These are phyloP conservation scores for Drosophila villosipedis DNA, from an alignment of 2,888 invertebrate genomes.

Conservation along the genomic window DNA sequence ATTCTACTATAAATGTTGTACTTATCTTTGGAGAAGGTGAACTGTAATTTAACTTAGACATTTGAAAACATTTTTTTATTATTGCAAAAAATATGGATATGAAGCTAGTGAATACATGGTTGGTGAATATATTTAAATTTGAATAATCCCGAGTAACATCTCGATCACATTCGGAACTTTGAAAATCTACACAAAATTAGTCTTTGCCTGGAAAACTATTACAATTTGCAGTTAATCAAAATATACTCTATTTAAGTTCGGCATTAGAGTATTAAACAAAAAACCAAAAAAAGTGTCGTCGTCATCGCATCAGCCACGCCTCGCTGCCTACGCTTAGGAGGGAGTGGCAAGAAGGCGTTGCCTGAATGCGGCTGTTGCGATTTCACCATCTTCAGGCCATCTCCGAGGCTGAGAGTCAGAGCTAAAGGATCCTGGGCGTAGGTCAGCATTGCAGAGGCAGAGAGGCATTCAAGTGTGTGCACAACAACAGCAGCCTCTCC, in stretches of 20 bases:
- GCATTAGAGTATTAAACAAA: not conserved
- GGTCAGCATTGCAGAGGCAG: slow-evolving; percentile 40
- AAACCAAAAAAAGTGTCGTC: slow-evolving; percentile 47
- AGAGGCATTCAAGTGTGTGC: slow-evolving; percentile 50
- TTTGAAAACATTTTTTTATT: not conserved
- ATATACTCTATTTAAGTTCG: not conserved
- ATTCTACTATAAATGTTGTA: no score
- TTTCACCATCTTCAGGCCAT: slow-evolving; percentile 36
- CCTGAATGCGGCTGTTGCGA: slow-evolving; percentile 74
- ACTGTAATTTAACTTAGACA: not conserved
- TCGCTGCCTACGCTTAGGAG: slow-evolving; percentile 36
- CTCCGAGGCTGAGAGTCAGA: not conserved
- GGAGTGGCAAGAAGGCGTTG: slow-evolving; percentile 62
- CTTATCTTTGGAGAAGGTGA: not conserved
- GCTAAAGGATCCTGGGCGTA: slow-evolving; percentile 21
- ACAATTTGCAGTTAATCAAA: not conserved
- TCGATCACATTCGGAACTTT: no score
- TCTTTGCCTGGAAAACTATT: no score
- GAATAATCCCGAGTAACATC: no score
- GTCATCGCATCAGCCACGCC: slow-evolving; percentile 65
- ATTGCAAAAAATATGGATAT: no score
- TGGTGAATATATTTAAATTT: no score
- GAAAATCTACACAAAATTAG: no score
- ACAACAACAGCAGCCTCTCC: slow-evolving; percentile 30
- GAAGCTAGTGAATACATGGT: no score